Evolutionary conservation across 2,888 invertebrate genomes (phyloP).

Genomic region (Dastarcus helophoroides): DNA sequence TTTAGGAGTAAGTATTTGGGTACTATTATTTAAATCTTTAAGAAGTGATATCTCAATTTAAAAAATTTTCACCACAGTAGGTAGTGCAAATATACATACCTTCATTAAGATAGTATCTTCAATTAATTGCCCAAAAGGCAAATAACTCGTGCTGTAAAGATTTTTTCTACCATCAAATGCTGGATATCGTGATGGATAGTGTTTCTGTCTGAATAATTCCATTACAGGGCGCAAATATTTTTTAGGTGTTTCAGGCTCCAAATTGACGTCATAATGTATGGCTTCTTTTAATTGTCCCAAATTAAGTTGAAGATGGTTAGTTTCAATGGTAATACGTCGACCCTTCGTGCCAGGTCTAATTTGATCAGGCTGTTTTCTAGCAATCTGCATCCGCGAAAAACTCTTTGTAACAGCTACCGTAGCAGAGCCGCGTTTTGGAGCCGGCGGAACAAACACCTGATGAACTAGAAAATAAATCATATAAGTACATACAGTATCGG

Average conservation of each 20-base stretch:
- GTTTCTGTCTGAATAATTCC: constrained; percentile 23
- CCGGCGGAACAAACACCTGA: too few species aligned
- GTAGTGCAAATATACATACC: too few species aligned
- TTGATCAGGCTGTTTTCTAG: constrained; percentile 2
- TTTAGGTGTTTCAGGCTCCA: constrained; percentile 59
- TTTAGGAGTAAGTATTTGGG: too few species aligned
- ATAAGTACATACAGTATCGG: too few species aligned
- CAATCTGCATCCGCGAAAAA: neutral
- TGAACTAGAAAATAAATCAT: constrained; percentile 1
- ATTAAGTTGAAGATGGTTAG: constrained; percentile 53
- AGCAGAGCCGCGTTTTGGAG: too few species aligned
- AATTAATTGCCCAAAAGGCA: too few species aligned
- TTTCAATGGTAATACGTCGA: constrained; percentile 30
- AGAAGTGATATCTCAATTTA: too few species aligned
- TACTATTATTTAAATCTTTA: too few species aligned
- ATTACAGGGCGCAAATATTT: constrained; percentile 43
- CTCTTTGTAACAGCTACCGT: too few species aligned
- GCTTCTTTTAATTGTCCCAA: constrained; percentile 37
- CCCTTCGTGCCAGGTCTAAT: constrained; percentile 33
- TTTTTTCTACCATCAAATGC: constrained; percentile 67
- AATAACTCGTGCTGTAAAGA: constrained; percentile 43
- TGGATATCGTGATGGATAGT: constrained; percentile 40
- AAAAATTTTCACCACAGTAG: too few species aligned
- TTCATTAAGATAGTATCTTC: too few species aligned
- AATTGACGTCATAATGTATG: constrained; percentile 73